Evolutionary conservation across 2,888 invertebrate species (phyloP).

Genomic region (Chrysomela aeneicollis): DNA sequence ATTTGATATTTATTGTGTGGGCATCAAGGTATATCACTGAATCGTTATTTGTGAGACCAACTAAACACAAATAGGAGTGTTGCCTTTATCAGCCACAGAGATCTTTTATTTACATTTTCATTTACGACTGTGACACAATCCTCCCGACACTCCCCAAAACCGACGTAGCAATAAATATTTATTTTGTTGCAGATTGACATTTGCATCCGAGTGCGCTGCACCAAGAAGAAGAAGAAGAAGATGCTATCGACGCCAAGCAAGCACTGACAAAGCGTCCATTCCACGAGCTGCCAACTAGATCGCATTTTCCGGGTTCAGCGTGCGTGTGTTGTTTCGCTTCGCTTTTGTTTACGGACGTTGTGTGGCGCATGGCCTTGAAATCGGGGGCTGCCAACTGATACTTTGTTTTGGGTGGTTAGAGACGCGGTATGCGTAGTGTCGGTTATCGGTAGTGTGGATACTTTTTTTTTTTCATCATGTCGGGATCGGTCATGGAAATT

Average conservation of each 20-base stretch:
- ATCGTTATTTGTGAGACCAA: not conserved
- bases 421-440: slow-evolving; percentile 16
- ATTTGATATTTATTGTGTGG: not conserved
- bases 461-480: not conserved
- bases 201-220: too few relatives aligned
- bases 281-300: too few relatives aligned
- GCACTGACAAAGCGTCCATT: too few relatives aligned
- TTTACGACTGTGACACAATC: not conserved
- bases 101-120: slow-evolving; percentile 2
- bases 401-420: not conserved
- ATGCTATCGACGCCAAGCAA: slow-evolving; percentile 38
- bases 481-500: slow-evolving; percentile 4
- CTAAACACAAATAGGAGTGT: not conserved
- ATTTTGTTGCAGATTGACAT: slow-evolving; percentile 45
- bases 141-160: not conserved
- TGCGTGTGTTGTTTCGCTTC: slow-evolving; percentile 1
- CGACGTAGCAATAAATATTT: slow-evolving; percentile 15
- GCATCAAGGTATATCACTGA: not conserved
- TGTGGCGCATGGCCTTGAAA: not conserved
- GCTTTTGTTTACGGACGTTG: slow-evolving; percentile 11
- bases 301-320: slow-evolving; percentile 19
- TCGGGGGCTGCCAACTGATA: slow-evolving; percentile 13
- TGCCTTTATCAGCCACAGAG: not conserved
- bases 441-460: slow-evolving; percentile 19
- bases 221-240: too few relatives aligned